Evolutionary conservation across 2,888 invertebrate genomes (phyloP), one percentile per base, ranked within the genome.

Genomic region (Orchestes rusci): DNA sequence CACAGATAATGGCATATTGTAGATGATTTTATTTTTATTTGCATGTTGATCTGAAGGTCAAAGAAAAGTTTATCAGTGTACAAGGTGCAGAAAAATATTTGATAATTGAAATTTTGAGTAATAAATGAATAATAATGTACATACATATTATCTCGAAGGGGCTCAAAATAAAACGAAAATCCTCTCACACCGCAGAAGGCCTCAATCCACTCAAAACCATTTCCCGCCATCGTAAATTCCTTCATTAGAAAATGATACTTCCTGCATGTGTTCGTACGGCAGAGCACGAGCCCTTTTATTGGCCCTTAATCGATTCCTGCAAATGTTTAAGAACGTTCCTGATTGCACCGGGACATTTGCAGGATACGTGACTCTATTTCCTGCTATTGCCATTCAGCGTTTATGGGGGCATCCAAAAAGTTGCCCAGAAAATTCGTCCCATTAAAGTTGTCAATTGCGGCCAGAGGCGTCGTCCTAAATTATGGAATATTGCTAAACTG

Each of bases 401-500:
- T n/a, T n/a, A n/a, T n/a, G n/a, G n/a, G n/a, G n/a, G n/a, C 27
- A 23, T 8, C 10, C 27, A 8, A 23, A 23, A 23, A 23, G 27
- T 23, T 23, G 7, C 7, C 10, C 27, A 10, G 7, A 23, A 23
- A 31, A 31, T 18, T 5, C 16, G n/a, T 15, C 7, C 16, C 2
- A 33, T 33, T 13, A 13, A 33, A 16, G 16, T 16, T 30, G 33
- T 7, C 18, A 33, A 33, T 33, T 33, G 8, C 33, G 19, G n/a
- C 37, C 37, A 27, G 16, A 23, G 17, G 37, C 27, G 30, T 39
- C 17, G 16, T 39, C 33, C 28, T 44, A 44, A 39, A 44, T 44
- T 44, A 44, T 39, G 39, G 34, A 44, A 33, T 44, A 44, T 39
- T 44, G 33, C 44, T 39, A 34, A 39, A 44, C 44, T 44, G 34